Percentiles rank a stretch among this genome's conserved stretches.
These are phyloP conservation scores for Oreocharis arfaki DNA, from an alignment of 2,113 vertebrate species.

Conservation along the genomic window DNA sequence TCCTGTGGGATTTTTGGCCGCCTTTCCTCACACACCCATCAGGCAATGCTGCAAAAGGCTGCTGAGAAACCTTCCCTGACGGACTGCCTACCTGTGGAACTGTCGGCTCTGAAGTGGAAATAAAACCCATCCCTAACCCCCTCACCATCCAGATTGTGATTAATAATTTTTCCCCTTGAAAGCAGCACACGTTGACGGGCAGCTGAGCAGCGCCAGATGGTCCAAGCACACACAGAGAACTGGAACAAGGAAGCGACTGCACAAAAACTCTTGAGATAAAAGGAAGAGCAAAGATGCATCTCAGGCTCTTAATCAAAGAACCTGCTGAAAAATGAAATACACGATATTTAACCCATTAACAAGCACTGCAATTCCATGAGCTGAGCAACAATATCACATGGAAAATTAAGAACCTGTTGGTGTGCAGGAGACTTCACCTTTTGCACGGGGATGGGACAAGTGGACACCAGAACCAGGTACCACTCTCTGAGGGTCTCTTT, in stretches of 20 bases:
- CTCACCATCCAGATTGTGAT: conserved; percentile 25
- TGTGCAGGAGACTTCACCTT: neutral
- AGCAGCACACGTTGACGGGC: neutral
- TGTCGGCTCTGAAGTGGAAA: neutral
- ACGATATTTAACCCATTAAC: neutral
- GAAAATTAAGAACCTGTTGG: neutral
- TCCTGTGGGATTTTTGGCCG: fast-evolving
- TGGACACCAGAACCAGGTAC: neutral
- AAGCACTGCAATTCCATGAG: neutral
- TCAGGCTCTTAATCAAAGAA: conserved; percentile 20
- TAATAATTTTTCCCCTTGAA: conserved; percentile 22
- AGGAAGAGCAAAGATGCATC: conserved; percentile 5
- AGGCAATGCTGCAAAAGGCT: neutral
- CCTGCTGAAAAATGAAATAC: neutral
- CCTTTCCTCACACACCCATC: neutral
- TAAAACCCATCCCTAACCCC: neutral
- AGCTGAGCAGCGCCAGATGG: conserved; percentile 35
- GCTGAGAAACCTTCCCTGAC: neutral
- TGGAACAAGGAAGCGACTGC: neutral
- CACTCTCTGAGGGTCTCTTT: neutral
- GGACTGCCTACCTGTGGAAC: neutral
- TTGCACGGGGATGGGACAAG: fast-evolving
- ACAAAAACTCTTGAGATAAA: conserved; percentile 35
- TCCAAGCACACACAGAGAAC: conserved; percentile 5
- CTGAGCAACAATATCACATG: fast-evolving